Evolutionary conservation across 1,140 invertebrate species (phyloP).

Genomic region (Epicauta chinensis): DNA sequence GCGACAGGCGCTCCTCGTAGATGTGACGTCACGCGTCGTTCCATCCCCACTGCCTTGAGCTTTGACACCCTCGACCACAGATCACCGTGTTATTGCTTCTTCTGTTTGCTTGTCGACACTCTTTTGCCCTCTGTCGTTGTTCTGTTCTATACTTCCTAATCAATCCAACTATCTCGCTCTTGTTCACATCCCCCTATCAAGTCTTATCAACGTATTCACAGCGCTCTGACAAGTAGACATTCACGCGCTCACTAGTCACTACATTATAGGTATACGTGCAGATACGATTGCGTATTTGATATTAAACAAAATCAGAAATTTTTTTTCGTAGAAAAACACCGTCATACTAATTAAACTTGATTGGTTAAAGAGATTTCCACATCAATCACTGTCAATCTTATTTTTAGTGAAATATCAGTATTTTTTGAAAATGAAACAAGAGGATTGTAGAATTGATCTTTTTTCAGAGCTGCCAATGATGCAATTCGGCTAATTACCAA

Average conservation of each 20-base stretch:
- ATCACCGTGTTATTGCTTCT: conserved; percentile 40
- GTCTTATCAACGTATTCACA: too few relatives aligned
- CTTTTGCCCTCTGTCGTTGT: conserved; percentile 15
- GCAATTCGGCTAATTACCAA: too few relatives aligned
- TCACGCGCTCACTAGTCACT: too few relatives aligned
- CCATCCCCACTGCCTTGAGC: conserved; percentile 35
- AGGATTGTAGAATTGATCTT: too few relatives aligned
- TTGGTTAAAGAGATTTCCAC: neutral
- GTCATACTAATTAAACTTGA: conserved; percentile 2
- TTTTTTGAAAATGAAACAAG: conserved; percentile 1
- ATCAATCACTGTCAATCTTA: conserved; percentile 1
- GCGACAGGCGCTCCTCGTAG: conserved; percentile 25
- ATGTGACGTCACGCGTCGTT: conserved; percentile 38
- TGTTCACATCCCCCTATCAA: too few relatives aligned
- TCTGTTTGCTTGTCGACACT: conserved; percentile 39
- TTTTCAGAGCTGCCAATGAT: too few relatives aligned
- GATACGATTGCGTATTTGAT: conserved; percentile 6
- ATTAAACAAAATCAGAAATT: too few relatives aligned
- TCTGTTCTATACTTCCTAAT: too few relatives aligned
- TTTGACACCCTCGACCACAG: conserved; percentile 41
- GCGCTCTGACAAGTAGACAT: too few relatives aligned
- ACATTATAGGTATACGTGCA: neutral
- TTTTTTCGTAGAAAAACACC: neutral
- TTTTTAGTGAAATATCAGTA: neutral
- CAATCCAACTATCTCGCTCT: too few relatives aligned